Base-by-base conservation (phyloP, 2,113 vertebrate genomes). In the Theristicus caerulescens region DNA sequence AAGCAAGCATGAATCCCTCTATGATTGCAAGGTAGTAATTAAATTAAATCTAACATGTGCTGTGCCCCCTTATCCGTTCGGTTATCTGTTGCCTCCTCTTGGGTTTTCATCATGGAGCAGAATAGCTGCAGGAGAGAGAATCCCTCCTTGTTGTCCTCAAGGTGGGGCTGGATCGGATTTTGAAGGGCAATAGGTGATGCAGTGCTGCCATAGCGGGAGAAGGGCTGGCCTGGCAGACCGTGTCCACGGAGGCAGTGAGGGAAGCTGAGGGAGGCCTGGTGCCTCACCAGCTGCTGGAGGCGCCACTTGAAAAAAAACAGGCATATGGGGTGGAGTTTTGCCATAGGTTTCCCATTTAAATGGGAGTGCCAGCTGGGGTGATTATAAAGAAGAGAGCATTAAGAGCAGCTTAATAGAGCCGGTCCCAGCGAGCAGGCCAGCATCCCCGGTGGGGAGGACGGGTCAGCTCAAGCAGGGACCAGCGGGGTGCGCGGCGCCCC, bases 401-500 rank as follows among this genome's bases (percentile, higher is more conserved):
- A 20, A 10, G 29, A 46, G 11, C 52, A 34, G 32, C 18, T 26
- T 7, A 62, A 4, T 7, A 4, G 9, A 0, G 62, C 42, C 21
- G 1, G 54, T 58, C 16, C 14, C 9, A 7, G 27, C 2, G 8
- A 47, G 24, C 1, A 7, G 32, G 18, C 7, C 49, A 21, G 49
- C 34, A 11, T 3, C 10, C 11, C 9, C 8, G 1, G 3, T 1
- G 14, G 14, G 7, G 11, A 18, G 32, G 10, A 3, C 5, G 1
- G 1, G 9, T 5, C 34, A 7, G 13, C n/a, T 24, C 36, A 3
- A 2, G 32, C 7, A 14, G 10, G 6, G 1, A 6, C 6, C 15
- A 0, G 1, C 0, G 14, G 5, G 1, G 1, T 11, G 29, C 5
- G 1, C 19, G 14, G 11, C 11, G 12, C 32, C 7, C 26, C 16